Conservation (phyloP, 2,797 vertebrate species). For the Pygocentrus nattereri region DNA sequence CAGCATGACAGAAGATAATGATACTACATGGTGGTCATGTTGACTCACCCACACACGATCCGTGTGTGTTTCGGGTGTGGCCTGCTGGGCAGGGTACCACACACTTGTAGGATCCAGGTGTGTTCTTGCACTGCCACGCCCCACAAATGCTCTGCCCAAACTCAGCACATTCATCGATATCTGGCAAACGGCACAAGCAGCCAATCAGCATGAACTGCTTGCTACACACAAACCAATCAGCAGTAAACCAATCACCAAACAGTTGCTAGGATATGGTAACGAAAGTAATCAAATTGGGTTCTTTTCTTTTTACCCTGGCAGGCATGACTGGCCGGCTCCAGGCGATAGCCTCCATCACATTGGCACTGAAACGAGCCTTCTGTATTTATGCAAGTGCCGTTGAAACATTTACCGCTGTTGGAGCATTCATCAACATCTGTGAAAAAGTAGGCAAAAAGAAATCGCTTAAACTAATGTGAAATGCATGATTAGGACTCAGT, state of each 20-base stretch:
- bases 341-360: slow-evolving; percentile 58
- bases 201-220: slow-evolving; percentile 1
- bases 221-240: neutral
- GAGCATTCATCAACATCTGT: slow-evolving; percentile 65
- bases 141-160: slow-evolving; percentile 59
- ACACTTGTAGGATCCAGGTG: slow-evolving; percentile 61
- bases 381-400: slow-evolving; percentile 59
- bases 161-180: slow-evolving; percentile 67
- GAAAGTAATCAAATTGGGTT: neutral
- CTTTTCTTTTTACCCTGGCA: slow-evolving; percentile 59
- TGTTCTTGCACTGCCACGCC: slow-evolving; percentile 63
- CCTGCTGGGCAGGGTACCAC: slow-evolving; percentile 60
- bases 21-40: neutral
- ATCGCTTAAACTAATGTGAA: too few species aligned
- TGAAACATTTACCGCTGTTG: slow-evolving; percentile 53
- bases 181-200: slow-evolving; percentile 53
- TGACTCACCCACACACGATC: slow-evolving; percentile 59
- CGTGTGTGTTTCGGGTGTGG: slow-evolving; percentile 43
- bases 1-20: neutral
- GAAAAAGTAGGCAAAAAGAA: neutral
- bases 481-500: neutral
- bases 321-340: slow-evolving; percentile 55
- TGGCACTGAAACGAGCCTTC: slow-evolving; percentile 60
- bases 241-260: neutral
- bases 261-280: neutral